Conservation (phyloP, 2,113 vertebrate genomes). For the Verasper variegatus region DNA sequence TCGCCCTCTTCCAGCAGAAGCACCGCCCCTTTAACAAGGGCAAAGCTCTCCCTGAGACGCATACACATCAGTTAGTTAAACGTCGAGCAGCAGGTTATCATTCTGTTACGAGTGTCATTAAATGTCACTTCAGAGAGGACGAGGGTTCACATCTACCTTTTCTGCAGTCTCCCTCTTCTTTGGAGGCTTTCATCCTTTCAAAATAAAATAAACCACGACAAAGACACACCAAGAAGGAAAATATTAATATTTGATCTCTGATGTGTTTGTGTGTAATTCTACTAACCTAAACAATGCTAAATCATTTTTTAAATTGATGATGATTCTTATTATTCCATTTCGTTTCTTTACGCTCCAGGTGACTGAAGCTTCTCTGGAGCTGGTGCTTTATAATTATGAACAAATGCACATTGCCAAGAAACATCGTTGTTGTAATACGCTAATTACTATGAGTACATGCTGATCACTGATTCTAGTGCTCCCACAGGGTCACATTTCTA, state of each 20-base stretch:
- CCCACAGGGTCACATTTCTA: background rate
- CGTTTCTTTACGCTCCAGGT: background rate
- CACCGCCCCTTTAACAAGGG: slow-evolving; percentile 90
- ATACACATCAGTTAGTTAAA: background rate
- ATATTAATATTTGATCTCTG: background rate
- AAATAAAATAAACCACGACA: slow-evolving; percentile 30
- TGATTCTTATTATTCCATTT: background rate
- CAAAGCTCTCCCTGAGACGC: slow-evolving; percentile 91
- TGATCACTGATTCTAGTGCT: slow-evolving; percentile 13
- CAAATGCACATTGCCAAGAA: too few relatives aligned
- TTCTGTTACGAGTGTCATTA: background rate
- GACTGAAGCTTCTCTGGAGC: background rate
- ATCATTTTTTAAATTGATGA: background rate
- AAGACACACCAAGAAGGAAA: background rate
- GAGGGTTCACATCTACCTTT: slow-evolving; percentile 80
- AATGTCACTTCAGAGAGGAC: background rate
- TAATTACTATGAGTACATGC: background rate
- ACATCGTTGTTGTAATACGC: background rate
- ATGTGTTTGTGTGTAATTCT: background rate
- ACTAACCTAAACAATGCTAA: background rate
- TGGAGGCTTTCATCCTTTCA: slow-evolving; percentile 82
- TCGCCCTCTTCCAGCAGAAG: slow-evolving; percentile 86
- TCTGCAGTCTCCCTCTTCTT: slow-evolving; percentile 85
- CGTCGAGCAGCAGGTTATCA: background rate
- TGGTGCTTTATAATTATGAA: too few relatives aligned